Conservation (phyloP, 2,113 vertebrate genomes). For the Isurus oxyrinchus region DNA sequence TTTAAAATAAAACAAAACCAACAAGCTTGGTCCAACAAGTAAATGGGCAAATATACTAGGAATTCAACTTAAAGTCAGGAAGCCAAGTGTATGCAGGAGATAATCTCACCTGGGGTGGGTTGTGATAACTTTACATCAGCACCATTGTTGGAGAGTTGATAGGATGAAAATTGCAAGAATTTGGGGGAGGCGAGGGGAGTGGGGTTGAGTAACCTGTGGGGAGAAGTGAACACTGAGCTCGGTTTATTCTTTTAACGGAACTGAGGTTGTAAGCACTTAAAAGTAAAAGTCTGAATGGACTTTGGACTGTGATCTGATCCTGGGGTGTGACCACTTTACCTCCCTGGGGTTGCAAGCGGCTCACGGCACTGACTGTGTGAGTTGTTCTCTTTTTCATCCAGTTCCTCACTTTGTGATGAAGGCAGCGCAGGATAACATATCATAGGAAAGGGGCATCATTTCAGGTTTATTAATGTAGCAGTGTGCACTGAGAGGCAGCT, state of each 20-base stretch:
- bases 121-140: background rate
- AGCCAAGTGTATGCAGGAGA: background rate
- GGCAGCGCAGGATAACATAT: background rate
- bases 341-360: background rate
- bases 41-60: background rate
- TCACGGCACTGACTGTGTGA: background rate
- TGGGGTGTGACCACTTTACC: background rate
- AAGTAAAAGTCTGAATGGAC: no score
- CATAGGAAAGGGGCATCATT: background rate
- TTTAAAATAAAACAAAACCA: background rate
- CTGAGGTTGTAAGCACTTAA: background rate
- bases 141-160: background rate
- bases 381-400: background rate
- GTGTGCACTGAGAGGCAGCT: background rate
- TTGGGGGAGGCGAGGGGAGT: background rate
- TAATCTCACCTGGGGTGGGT: background rate
- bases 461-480: background rate
- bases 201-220: background rate
- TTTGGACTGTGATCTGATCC: background rate
- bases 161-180: background rate
- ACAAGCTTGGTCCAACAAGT: background rate
- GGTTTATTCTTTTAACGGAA: background rate
- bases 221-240: background rate
- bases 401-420: background rate
- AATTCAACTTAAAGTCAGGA: background rate